These are phyloP conservation scores for Drosophila paulistorum DNA, from an alignment of 1,140 invertebrate species.

Conservation along the genomic window DNA sequence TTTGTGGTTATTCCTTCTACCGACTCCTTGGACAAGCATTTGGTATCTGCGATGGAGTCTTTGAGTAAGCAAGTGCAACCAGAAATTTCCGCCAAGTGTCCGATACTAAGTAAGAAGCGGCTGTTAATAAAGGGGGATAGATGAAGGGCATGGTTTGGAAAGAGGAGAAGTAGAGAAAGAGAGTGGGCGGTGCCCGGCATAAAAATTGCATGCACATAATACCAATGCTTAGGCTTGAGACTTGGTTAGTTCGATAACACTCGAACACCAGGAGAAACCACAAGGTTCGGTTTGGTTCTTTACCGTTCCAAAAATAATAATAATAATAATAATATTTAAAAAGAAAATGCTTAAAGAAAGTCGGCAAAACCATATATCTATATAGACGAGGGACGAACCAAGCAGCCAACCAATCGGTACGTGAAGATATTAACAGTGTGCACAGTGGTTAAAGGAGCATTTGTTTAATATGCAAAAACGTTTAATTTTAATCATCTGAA, in stretches of 20 bases:
- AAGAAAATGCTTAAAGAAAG: slow-evolving; percentile 28
- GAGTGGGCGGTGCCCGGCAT: slow-evolving; percentile 34
- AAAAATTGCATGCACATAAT: slow-evolving; percentile 62
- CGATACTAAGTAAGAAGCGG: slow-evolving; percentile 33
- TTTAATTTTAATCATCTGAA: slow-evolving; percentile 64
- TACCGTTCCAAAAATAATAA: slow-evolving; percentile 52
- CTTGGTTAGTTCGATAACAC: slow-evolving; percentile 39
- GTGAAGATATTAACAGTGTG: not conserved
- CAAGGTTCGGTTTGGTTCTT: slow-evolving; percentile 37
- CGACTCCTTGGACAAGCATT: slow-evolving; percentile 30
- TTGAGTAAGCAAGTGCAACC: slow-evolving; percentile 36
- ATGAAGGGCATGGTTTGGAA: not conserved
- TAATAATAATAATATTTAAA: slow-evolving; percentile 63
- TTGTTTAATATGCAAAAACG: slow-evolving; percentile 56
- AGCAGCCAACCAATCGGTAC: slow-evolving; percentile 29
- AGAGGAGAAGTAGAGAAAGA: slow-evolving; percentile 4
- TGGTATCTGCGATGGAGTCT: slow-evolving; percentile 65
- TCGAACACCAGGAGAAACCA: slow-evolving; percentile 36
- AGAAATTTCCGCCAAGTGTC: slow-evolving; percentile 62
- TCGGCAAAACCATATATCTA: slow-evolving; percentile 29
- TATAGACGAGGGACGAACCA: slow-evolving; percentile 37
- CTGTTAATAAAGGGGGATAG: slow-evolving; percentile 35
- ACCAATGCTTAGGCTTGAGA: slow-evolving; percentile 57
- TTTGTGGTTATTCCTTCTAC: slow-evolving; percentile 29
- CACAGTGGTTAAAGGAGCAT: slow-evolving; percentile 17